Conservation (phyloP, 2,888 invertebrate genomes). For the Dysmachus trigonus region DNA sequence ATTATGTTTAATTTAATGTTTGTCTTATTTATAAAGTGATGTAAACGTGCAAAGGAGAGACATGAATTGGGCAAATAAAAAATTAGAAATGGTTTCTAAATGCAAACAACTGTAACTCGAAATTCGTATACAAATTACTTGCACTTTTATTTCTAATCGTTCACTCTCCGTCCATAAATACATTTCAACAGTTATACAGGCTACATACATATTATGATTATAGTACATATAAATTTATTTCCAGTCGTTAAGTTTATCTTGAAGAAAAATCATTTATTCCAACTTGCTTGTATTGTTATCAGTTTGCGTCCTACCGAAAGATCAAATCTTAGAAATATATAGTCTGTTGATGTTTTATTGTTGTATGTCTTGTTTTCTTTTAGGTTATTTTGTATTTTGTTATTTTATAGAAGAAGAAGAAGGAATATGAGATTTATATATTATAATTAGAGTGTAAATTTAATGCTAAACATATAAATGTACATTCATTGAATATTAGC, state of each 20-base stretch:
- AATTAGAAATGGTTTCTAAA: neutral
- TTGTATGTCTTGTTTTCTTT: constrained; percentile 28
- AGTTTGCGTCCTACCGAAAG: neutral
- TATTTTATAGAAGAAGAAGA: neutral
- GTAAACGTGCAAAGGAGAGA: neutral
- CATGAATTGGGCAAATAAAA: neutral
- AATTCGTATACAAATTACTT: neutral
- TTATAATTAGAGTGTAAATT: constrained; percentile 3
- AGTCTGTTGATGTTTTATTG: constrained; percentile 28
- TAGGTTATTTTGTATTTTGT: constrained; percentile 25
- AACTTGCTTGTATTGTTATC: neutral
- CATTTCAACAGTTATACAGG: neutral
- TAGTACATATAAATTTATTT: neutral
- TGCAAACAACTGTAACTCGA: neutral
- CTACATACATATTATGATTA: neutral
- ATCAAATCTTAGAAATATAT: constrained; percentile 11
- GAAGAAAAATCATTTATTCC: neutral
- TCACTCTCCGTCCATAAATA: neutral
- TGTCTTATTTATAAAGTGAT: neutral
- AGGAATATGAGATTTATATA: constrained; percentile 16
- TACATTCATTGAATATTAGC: constrained; percentile 33
- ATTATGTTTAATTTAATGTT: neutral
- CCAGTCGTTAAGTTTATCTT: neutral
- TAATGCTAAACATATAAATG: constrained; percentile 28
- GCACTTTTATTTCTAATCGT: neutral